These are phyloP conservation scores for Mesaphorura yosii DNA, from an alignment of 1,140 invertebrate species.

Conservation along the genomic window DNA sequence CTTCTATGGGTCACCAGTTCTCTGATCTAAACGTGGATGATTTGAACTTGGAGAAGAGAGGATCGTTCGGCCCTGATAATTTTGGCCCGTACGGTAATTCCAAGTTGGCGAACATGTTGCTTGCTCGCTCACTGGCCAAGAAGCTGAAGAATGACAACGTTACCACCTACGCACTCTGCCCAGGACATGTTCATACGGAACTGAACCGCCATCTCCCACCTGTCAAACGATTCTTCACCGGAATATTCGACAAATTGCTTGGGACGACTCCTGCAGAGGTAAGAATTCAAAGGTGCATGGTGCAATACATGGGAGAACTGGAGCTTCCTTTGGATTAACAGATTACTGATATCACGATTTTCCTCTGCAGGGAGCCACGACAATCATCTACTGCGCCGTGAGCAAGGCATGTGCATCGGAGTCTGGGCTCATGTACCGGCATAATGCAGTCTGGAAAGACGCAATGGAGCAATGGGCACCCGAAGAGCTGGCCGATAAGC, in stretches of 20 bases:
- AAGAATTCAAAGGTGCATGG: conserved; percentile 1
- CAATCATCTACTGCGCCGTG: conserved; percentile 35
- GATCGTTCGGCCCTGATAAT: not conserved
- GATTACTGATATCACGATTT: conserved; percentile 4
- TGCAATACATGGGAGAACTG: not conserved
- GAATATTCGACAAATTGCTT: not conserved
- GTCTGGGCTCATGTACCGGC: conserved; percentile 34
- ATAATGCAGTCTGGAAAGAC: conserved; percentile 34
- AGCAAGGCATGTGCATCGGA: conserved; percentile 32
- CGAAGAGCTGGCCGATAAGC: conserved; percentile 43
- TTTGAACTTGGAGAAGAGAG: not conserved
- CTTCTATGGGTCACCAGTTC: not conserved
- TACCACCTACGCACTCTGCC: not conserved
- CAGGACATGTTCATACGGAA: conserved; percentile 2
- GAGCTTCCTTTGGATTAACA: conserved; percentile 1
- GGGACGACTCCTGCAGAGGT: not conserved
- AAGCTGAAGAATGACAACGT: not conserved
- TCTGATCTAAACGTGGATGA: not conserved
- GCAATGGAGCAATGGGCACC: conserved; percentile 31
- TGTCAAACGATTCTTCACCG: not conserved
- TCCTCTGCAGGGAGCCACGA: conserved; percentile 35
- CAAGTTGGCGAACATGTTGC: conserved; percentile 1
- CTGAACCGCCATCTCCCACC: not conserved
- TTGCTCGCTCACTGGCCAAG: not conserved
- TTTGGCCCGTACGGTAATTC: conserved; percentile 5